These are phyloP conservation scores for Actinernus sp. DNA, from an alignment of 92 coral and sea anemone genomes.

Conservation along the genomic window DNA sequence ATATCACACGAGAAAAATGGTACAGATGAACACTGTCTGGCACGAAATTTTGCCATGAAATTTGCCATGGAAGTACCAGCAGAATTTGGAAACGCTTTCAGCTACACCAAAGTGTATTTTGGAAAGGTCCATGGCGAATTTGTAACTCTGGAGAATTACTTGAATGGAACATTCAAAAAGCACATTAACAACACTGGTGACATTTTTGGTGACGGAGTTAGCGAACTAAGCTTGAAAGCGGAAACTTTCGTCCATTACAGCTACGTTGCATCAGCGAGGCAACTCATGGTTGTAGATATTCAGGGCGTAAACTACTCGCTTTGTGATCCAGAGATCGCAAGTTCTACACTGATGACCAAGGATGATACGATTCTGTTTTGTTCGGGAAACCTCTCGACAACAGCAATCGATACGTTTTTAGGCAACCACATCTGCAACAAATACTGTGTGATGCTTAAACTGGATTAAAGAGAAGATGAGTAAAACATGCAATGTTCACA, in stretches of 20 bases:
- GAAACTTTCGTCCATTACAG: conserved; percentile 34
- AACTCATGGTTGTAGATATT: conserved; percentile 69
- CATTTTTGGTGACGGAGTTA: conserved; percentile 6
- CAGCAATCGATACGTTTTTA: conserved; percentile 39
- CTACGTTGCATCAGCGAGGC: conserved; percentile 23
- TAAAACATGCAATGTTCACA: no score
- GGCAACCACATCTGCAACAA: no score
- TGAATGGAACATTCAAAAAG: conserved; percentile 31
- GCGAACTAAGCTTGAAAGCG: conserved; percentile 23
- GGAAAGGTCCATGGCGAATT: conserved; percentile 54
- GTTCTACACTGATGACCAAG: conserved; percentile 9
- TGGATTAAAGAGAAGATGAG: no score
- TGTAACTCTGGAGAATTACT: conserved; percentile 50
- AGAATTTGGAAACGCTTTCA: conserved; percentile 33
- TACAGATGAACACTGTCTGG: conserved; percentile 46
- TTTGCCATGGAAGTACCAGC: conserved; percentile 37
- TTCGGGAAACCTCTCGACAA: conserved; percentile 34
- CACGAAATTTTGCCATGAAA: conserved; percentile 56
- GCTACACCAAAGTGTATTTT: conserved; percentile 66
- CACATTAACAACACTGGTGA: conserved; percentile 45
- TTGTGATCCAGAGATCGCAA: conserved; percentile 66
- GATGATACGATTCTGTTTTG: conserved; percentile 58
- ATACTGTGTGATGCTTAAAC: no score
- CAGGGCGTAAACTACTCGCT: conserved; percentile 67
- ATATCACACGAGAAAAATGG: conserved; percentile 28